Evolutionary conservation across 2,113 vertebrate species (phyloP), one percentile per base, ranked within the genome.

Genomic region (Plestiodon gilberti): DNA sequence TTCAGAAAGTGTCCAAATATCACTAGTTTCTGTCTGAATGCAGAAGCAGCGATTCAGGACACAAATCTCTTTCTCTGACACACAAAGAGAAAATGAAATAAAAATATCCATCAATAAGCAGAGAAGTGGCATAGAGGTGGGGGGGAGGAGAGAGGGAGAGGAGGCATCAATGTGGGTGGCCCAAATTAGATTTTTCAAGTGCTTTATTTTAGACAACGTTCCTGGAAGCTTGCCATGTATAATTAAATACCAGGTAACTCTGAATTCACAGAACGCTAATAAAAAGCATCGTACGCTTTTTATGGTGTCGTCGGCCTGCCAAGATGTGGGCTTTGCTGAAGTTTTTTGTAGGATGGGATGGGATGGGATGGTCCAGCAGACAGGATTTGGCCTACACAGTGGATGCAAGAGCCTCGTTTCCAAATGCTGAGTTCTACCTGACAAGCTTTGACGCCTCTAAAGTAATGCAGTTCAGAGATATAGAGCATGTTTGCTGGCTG

Each of bases 231-330:
- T 80, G 92, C 95, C 95, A 94, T 81, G 73, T 11, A 89, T 92
- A 93, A 92, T 95, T 94, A 94, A 93, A 95, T 93, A 91, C 91
- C 93, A 95, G 94, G 93, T 95, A 95, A 94, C 92, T 94, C 90
- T 90, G 93, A 94, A 95, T 90, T 92, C 91, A 82, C 93, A 93
- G 92, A 92, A 92, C 86, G 94, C 93, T 93, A 94, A 94, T 95
- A 93, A 95, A 95, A 95, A 93, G 89, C 93, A 93, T 92, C 93
- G 93, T 89, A 85, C 71, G 76, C 88, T 95, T 93, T n/a, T 48
- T 92, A 94, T 88, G 90, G 82, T 82, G 92, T 82, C 87, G 80
- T 86, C 82, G 81, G 87, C 11, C 15, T 90, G 92, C 95, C 94
- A 95, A 85, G 91, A 91, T 95, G 90, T 57, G 55, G 55, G 55